Evolutionary conservation across 2,888 invertebrate species (phyloP), one percentile per base, ranked within the genome.

Genomic region (Adelognathus sp.): DNA sequence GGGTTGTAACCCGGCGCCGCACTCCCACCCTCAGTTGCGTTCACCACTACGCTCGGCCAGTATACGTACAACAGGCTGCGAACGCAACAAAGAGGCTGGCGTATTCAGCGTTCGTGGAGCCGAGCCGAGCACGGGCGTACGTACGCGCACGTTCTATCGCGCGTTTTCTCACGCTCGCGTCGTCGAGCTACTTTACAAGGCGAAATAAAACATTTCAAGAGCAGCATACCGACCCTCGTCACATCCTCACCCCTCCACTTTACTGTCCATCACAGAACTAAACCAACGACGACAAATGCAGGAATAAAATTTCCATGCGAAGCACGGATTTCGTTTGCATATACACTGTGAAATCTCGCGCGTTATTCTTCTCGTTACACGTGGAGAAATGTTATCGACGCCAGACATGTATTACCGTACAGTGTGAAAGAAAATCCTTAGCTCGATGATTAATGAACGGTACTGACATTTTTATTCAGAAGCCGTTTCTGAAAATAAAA

Each of bases 1-100:
- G 82, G 76, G 72, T 74, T 79, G 81, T 72, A 79, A 70, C 79
- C 58, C 79, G 79, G 74, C 76, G 74, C 75, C 76, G 76, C 64
- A 69, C 80, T 54, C 61, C 44, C 58, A 18, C 58, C 66, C 18
- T 31, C 50, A 18, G 6, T 31, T 27, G 9, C 18, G 61, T 58
- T 54, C 61, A 66, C 58, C 69, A 39, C 67, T 75, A 66, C 50
- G 66, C 69, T 39, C 33, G 69, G 60, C 76, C 63, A 63, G 63
- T 58, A n/a, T n/a, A 54, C 74, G 46, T 39, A 44, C 60, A 41
- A 46, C 67, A 41, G 58, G 27, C 36, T 6, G 39, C 71, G 39
- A n/a, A n/a, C n/a, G 5, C 0, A 11, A 50, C 24, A n/a, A 50
- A 50, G 50, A 7, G 24, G 50, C 66, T 61, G 50, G 46, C 36